Conservation (phyloP, 2,888 invertebrate genomes). For the Oscheius sp. region DNA sequence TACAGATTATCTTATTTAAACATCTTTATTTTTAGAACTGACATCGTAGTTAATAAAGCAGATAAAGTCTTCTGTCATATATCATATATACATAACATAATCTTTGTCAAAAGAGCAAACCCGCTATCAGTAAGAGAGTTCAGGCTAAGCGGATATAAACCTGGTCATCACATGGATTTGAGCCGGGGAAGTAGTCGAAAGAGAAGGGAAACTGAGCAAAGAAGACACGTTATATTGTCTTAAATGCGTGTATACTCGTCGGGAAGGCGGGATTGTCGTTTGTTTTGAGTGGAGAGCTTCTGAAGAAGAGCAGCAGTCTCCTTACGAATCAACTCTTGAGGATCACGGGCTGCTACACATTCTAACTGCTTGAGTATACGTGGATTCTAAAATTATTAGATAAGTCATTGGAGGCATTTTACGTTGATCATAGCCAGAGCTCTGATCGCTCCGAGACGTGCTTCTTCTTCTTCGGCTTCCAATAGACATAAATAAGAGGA, state of each 20-base stretch:
- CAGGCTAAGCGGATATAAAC: constrained; percentile 28
- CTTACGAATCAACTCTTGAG: constrained; percentile 1
- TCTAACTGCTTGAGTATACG: constrained; percentile 22
- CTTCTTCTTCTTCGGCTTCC: constrained; percentile 56
- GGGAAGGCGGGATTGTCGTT: constrained; percentile 12
- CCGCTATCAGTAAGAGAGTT: constrained; percentile 21
- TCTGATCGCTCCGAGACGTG: constrained; percentile 63
- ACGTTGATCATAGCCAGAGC: constrained; percentile 60
- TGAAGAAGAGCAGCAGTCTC: background rate
- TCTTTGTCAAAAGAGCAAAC: too few species aligned
- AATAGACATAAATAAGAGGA: constrained; percentile 64
- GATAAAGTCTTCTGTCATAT: constrained; percentile 1
- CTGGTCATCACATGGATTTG: constrained; percentile 23
- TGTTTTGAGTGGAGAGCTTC: constrained; percentile 3
- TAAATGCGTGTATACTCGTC: constrained; percentile 27
- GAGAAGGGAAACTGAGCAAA: constrained; percentile 2
- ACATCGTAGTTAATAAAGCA: background rate
- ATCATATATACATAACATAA: background rate
- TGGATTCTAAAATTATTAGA: background rate
- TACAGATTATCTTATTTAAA: too few species aligned
- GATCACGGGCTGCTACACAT: constrained; percentile 8
- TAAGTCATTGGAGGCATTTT: background rate
- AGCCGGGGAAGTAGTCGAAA: constrained; percentile 12
- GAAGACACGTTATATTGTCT: background rate
- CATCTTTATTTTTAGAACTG: constrained; percentile 3